Base-by-base conservation (phyloP, 2,797 vertebrate genomes). In the Pterois miles region DNA sequence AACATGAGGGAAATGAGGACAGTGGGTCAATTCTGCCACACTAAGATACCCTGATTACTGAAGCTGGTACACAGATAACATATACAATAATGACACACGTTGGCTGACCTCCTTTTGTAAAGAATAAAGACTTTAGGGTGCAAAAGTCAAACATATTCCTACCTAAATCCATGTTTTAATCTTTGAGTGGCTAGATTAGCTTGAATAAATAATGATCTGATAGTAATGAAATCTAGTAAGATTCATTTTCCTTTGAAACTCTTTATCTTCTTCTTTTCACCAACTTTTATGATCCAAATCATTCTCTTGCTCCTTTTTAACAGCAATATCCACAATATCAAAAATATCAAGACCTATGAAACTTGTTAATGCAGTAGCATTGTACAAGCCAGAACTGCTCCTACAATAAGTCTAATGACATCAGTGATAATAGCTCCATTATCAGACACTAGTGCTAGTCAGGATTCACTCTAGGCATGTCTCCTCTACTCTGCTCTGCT, bases 371-470 rank as follows among this genome's bases (percentile, higher is more conserved):
- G 23, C 27, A 64, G 60, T 1, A 34, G 22, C 23, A 34, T 36
- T 11, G 5, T n/a, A 1, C 11, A 60, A 43, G 23, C 68, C 23
- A 73, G 82, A 29, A 36, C 52, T 23, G 43, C 27, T 20, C 25
- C 48, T 29, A 75, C 77, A 73, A 16, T 58, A 40, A 22, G 69
- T 48, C 46, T 1, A 43, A 78, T 85, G 88, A 80, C 83, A 8
- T 82, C 83, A 84, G 60, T 18, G 40, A 59, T 60, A 72, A 38
- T 4, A 33, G 65, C 80, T 84, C 57, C 71, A 69, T 84, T 82
- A 86, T 80, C 74, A 86, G 70, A 89, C 80, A 80, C 69, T 53
- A 59, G 80, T 27, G 52, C 36, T 29, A 52, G 62, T 91, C 86
- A 72, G 59, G 71, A 74, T 80, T 87, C 72, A 73, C 81, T 3